Evolutionary conservation across 2,797 vertebrate genomes (phyloP).

Genomic region (Enteromius thamalakanensis): DNA sequence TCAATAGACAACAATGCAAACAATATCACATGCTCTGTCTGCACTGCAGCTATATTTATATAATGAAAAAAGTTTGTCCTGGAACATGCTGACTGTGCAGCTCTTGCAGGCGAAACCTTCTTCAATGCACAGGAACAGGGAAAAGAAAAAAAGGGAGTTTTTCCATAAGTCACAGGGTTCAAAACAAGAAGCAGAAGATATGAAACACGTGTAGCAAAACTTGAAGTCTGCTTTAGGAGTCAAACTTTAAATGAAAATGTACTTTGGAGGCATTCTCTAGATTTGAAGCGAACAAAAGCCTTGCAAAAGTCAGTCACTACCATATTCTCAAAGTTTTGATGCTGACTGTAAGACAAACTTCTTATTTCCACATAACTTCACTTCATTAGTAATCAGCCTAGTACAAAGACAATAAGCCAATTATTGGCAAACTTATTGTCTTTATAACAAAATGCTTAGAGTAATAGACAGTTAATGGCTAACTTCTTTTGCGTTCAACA

Average conservation of each 20-base stretch:
- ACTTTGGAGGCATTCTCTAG: not conserved
- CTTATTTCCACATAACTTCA: not conserved
- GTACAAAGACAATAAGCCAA: not conserved
- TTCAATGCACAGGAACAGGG: not conserved
- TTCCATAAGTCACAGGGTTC: not conserved
- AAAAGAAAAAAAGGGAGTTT: not conserved
- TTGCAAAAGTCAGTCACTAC: not conserved
- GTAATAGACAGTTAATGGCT: not conserved
- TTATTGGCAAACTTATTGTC: not conserved
- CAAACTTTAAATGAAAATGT: not conserved
- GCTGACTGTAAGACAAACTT: not conserved
- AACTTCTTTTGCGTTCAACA: not conserved
- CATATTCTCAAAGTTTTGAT: not conserved
- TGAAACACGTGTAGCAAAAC: not conserved
- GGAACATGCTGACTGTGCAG: not conserved
- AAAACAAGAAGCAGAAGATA: constrained; percentile 14
- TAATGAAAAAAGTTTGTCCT: not conserved
- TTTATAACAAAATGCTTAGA: not conserved
- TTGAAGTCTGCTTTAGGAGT: too few relatives aligned
- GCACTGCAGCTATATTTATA: not conserved
- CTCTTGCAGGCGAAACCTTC: not conserved
- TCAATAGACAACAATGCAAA: not conserved
- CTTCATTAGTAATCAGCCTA: too few relatives aligned
- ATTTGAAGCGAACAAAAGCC: not conserved
- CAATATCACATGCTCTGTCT: not conserved